phyloP scores from a whole-genome alignment of 37 sponge, comb jelly and placozoan genomes.

The Geodia barretti region DNA sequence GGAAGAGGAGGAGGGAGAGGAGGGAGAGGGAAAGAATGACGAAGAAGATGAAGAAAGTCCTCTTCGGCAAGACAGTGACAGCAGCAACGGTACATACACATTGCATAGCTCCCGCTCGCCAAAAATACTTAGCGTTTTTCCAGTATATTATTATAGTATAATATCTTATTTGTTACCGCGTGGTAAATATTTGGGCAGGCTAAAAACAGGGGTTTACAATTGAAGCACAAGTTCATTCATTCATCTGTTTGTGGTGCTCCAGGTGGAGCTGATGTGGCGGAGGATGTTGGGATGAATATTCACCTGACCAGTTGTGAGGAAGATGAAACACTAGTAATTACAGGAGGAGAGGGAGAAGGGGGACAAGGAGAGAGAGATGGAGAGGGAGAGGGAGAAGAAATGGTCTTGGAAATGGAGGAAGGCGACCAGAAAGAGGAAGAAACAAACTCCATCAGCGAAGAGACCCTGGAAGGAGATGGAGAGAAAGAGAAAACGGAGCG shows the following conservation, averaged over 20 bases:
- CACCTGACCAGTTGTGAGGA: not conserved
- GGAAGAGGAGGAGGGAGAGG: not conserved
- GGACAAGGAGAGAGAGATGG: not conserved
- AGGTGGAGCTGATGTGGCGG: not conserved
- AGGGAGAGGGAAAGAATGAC: not conserved
- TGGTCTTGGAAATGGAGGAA: not conserved
- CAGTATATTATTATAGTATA: too few species aligned
- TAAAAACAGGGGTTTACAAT: too few species aligned
- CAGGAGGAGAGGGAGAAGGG: not conserved
- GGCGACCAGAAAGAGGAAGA: not conserved
- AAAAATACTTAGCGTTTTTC: too few species aligned
- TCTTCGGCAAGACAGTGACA: too few species aligned
- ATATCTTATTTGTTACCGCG: too few species aligned
- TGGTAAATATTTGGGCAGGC: too few species aligned
- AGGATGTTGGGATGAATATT: not conserved
- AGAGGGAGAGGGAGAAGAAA: conserved; percentile 6
- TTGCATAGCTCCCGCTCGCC: too few species aligned
- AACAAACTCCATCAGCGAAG: not conserved
- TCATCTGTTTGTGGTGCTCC: too few species aligned
- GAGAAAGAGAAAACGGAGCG: not conserved
- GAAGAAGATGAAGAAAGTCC: not conserved
- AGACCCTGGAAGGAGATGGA: not conserved
- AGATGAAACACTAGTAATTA: too few species aligned
- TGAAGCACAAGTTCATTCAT: too few species aligned
- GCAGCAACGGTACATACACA: not conserved